Evolutionary conservation across 2,113 vertebrate species (phyloP).

Genomic region (Lepisosteus osseus): DNA sequence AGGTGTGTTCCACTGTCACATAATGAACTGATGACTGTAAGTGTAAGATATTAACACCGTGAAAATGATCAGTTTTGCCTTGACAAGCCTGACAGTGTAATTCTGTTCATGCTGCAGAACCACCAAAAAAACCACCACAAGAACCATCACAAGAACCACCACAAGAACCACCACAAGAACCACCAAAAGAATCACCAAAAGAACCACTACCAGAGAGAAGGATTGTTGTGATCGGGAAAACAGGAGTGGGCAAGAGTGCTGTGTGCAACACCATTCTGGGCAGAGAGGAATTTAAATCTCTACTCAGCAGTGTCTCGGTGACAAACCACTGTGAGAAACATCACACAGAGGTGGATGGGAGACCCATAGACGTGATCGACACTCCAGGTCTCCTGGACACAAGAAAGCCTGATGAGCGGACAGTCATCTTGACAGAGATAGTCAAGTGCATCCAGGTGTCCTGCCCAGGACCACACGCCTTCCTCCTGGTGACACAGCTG

Average conservation of each 20-base stretch:
- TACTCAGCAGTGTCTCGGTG: background rate
- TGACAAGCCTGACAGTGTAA: too few species aligned
- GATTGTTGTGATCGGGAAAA: background rate
- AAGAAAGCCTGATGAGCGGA: background rate
- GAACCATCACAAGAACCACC: too few species aligned
- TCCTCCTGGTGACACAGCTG: slow-evolving; percentile 31
- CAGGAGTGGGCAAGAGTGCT: slow-evolving; percentile 21
- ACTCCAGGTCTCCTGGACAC: slow-evolving; percentile 31
- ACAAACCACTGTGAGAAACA: slow-evolving; percentile 4
- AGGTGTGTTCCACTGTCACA: too few species aligned
- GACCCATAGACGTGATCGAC: slow-evolving; percentile 16
- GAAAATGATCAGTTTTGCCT: too few species aligned
- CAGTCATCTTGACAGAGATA: slow-evolving; percentile 25
- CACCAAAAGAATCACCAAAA: too few species aligned
- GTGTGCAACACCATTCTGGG: slow-evolving; percentile 32
- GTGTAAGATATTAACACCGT: too few species aligned
- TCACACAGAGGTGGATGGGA: background rate
- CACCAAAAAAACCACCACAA: too few species aligned
- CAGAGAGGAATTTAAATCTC: slow-evolving; percentile 3
- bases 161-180: too few species aligned
- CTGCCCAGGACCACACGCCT: slow-evolving; percentile 34
- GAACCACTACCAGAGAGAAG: too few species aligned
- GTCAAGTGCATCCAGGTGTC: slow-evolving; percentile 25
- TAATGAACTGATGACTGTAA: too few species aligned
- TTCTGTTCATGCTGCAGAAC: too few species aligned